Conservation (phyloP, 1,140 invertebrate species). For the Tetramorium alpestre region DNA sequence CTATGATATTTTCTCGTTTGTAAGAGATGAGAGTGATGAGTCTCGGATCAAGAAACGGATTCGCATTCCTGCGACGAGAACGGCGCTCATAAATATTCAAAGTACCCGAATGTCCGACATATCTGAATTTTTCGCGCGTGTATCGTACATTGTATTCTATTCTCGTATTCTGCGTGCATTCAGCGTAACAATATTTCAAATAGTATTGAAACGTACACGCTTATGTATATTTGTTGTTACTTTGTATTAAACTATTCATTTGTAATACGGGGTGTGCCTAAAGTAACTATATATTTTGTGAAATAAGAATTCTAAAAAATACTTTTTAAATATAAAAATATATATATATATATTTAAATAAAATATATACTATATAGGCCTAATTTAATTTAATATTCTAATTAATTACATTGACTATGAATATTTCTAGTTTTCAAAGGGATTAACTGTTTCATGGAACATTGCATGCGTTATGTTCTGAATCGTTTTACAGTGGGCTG, state of each 20-base stretch:
- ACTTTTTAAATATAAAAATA: neutral
- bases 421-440: too few relatives aligned
- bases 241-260: neutral
- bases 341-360: too few relatives aligned
- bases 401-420: too few relatives aligned
- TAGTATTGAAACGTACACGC: neutral
- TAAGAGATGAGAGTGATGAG: neutral
- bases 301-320: neutral
- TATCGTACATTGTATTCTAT: neutral
- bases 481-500: too few relatives aligned
- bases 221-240: neutral
- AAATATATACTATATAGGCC: too few relatives aligned
- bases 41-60: neutral
- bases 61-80: slow-evolving; percentile 10
- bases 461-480: too few relatives aligned
- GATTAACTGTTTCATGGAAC: too few relatives aligned
- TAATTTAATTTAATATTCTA: too few relatives aligned
- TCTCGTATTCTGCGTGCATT: neutral
- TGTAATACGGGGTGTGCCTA: neutral
- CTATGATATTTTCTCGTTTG: neutral
- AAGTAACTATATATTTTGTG: neutral
- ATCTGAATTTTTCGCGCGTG: neutral
- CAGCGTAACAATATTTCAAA: neutral
- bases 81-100: neutral
- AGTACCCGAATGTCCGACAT: neutral